phyloP scores from a whole-genome alignment of 2,113 vertebrate species.

The Urocitellus parryii region DNA sequence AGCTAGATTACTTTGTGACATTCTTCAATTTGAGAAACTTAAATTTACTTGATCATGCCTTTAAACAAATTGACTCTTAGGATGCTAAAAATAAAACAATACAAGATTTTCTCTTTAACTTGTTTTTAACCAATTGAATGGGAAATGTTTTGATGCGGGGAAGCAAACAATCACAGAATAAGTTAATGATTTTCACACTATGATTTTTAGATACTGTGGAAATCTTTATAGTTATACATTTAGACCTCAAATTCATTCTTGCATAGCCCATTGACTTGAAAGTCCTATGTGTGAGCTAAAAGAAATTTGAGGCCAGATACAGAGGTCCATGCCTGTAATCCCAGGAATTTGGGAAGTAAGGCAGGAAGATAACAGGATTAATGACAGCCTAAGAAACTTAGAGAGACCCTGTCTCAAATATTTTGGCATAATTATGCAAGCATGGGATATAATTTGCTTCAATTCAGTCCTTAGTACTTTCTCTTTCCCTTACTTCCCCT shows the following conservation, averaged over 20 bases:
- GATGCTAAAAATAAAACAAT: conserved; percentile 58
- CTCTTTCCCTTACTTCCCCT: no score
- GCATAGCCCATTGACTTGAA: background rate
- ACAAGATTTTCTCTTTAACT: conserved; percentile 39
- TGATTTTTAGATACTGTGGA: conserved; percentile 16
- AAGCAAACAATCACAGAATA: conserved; percentile 63
- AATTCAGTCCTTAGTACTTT: no score
- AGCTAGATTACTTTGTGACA: conserved; percentile 28
- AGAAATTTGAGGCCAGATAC: background rate
- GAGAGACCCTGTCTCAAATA: no score
- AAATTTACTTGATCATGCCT: conserved; percentile 37
- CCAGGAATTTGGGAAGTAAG: no score
- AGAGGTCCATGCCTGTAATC: no score
- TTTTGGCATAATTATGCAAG: no score
- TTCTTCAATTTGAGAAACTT: conserved; percentile 43
- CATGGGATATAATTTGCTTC: no score
- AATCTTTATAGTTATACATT: background rate
- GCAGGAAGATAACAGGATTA: no score
- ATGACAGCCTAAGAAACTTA: no score
- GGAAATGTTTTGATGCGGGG: conserved; percentile 54
- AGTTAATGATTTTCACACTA: conserved; percentile 56
- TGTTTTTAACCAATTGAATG: conserved; percentile 55
- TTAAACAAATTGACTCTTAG: conserved; percentile 33
- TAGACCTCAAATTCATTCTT: conserved; percentile 39
- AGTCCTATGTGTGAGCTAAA: background rate